Evolutionary conservation across 1,140 invertebrate genomes (phyloP).

Genomic region (Diuraphis noxia): DNA sequence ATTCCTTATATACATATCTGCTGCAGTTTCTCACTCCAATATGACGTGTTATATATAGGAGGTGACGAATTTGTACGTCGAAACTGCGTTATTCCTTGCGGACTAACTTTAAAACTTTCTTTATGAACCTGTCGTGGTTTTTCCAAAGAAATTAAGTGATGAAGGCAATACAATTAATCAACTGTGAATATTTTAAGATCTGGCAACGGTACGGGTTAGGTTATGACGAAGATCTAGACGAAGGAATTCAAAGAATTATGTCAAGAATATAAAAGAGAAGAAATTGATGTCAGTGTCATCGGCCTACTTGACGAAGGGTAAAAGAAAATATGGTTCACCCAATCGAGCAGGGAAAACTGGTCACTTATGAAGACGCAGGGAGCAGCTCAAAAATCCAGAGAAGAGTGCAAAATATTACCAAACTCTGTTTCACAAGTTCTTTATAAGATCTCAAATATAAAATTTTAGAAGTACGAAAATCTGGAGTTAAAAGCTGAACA

Average conservation of each 20-base stretch:
- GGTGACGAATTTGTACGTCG: not conserved
- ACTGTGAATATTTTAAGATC: not conserved
- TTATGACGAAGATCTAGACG: too few species aligned
- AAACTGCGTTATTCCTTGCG: not conserved
- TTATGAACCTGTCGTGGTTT: not conserved
- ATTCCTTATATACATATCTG: not conserved
- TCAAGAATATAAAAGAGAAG: not conserved
- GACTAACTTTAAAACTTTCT: not conserved
- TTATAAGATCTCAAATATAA: not conserved
- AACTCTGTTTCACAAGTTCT: not conserved
- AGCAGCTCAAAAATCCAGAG: not conserved
- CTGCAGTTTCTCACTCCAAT: not conserved
- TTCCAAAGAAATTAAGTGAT: not conserved
- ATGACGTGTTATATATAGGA: not conserved
- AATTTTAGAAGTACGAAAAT: not conserved
- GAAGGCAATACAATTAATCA: not conserved
- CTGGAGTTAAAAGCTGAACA: not conserved
- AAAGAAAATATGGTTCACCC: not conserved
- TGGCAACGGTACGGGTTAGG: not conserved
- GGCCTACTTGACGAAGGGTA: not conserved
- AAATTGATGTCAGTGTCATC: not conserved
- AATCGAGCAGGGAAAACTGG: not conserved
- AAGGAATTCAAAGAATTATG: not conserved
- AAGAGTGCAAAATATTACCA: not conserved
- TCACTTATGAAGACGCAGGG: not conserved